Percentiles rank a stretch among this genome's conserved stretches.
These are phyloP conservation scores for Tragelaphus strepsiceros DNA, from an alignment of 2,113 vertebrate genomes.

Conservation along the genomic window DNA sequence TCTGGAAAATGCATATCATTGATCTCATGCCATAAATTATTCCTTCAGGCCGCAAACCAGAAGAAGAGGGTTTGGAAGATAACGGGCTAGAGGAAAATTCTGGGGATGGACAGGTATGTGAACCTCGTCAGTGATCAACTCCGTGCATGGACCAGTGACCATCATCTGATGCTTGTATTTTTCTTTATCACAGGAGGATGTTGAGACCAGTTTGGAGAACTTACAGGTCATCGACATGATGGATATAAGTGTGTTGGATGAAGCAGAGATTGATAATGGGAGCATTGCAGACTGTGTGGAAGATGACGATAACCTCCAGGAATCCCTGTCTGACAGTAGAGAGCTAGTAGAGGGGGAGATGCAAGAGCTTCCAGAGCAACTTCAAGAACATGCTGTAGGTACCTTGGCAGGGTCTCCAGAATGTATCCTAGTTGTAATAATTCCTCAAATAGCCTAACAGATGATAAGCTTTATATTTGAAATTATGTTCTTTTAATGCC, in stretches of 20 bases:
- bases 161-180: neutral
- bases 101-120: constrained; percentile 87
- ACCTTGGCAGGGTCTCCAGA: constrained; percentile 13
- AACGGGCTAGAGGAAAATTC: constrained; percentile 90
- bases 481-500: neutral
- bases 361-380: constrained; percentile 76
- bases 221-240: constrained; percentile 95
- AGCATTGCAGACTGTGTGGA: constrained; percentile 84
- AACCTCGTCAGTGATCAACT: rapidly evolving
- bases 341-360: constrained; percentile 73
- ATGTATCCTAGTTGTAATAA: constrained; percentile 10
- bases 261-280: constrained; percentile 90
- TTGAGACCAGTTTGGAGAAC: constrained; percentile 86
- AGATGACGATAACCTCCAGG: constrained; percentile 81
- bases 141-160: neutral
- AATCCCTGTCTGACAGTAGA: constrained; percentile 79
- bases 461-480: neutral
- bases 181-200: constrained; percentile 82
- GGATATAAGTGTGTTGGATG: constrained; percentile 93
- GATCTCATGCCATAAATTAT: neutral
- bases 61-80: constrained; percentile 90
- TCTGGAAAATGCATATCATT: neutral
- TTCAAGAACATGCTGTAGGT: constrained; percentile 78
- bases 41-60: constrained; percentile 83
- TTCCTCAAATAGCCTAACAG: neutral